These are phyloP conservation scores for Megalops cyprinoides DNA, from an alignment of 2,797 vertebrate species.

Conservation along the genomic window DNA sequence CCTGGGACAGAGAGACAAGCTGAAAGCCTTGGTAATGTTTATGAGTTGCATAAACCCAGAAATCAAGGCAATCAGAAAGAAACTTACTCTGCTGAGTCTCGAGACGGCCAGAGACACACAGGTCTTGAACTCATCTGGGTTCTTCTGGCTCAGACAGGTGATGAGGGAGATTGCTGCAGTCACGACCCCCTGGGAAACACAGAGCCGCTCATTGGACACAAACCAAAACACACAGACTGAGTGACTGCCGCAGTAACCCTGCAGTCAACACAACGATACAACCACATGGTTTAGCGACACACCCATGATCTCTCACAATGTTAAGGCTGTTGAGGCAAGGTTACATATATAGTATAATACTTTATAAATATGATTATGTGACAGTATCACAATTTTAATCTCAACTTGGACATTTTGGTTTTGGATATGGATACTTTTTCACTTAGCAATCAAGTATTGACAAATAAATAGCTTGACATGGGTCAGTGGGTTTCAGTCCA, in stretches of 20 bases:
- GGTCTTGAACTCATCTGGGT: slow-evolving; percentile 78
- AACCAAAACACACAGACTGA: slow-evolving; percentile 5
- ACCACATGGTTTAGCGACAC: neutral
- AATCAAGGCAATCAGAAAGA: neutral
- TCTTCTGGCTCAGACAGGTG: slow-evolving; percentile 91
- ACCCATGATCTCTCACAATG: neutral
- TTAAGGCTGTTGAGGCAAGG: neutral
- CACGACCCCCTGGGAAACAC: slow-evolving; percentile 80
- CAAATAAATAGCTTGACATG: neutral
- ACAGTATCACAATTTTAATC: neutral
- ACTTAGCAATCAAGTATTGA: neutral
- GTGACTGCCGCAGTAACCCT: neutral
- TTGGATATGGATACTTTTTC: neutral
- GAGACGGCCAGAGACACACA: slow-evolving; percentile 73
- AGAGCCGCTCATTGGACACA: neutral
- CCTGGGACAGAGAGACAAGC: neutral
- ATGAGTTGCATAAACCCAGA: neutral
- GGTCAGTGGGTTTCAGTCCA: neutral
- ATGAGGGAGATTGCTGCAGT: slow-evolving; percentile 91
- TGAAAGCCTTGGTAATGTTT: too few species aligned
- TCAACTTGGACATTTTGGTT: neutral
- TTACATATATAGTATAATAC: too few species aligned
- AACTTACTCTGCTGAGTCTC: slow-evolving; percentile 67
- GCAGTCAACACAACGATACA: neutral
- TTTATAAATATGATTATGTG: neutral